A percentile compares a stretch with the other conserved stretches of the same genome.
Conservation (phyloP, 2,797 vertebrate species). For the Centropyge bicolor region DNA sequence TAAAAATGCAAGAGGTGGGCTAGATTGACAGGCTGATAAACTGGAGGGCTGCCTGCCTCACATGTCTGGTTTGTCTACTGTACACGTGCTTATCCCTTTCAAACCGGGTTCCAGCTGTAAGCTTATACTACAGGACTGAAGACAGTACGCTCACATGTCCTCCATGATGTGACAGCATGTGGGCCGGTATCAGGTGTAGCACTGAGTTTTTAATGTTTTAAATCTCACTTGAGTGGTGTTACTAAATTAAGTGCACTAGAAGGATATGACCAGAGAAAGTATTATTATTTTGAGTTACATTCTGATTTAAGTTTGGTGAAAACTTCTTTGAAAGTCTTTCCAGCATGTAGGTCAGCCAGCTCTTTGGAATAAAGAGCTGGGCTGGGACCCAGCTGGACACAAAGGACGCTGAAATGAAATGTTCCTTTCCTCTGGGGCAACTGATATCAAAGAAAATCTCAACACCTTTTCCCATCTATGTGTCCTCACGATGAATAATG, state of each 20-base stretch:
- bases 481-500: slow-evolving; percentile 19
- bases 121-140: slow-evolving; percentile 9
- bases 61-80: slow-evolving; percentile 23
- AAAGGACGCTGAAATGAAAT: slow-evolving; percentile 42
- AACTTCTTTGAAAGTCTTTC: slow-evolving; percentile 24
- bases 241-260: background rate
- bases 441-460: slow-evolving; percentile 40
- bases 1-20: slow-evolving; percentile 68
- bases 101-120: slow-evolving; percentile 36
- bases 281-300: background rate
- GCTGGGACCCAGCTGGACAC: slow-evolving; percentile 53
- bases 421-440: slow-evolving; percentile 27
- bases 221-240: no score
- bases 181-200: background rate
- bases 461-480: slow-evolving; percentile 8
- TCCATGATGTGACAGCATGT: slow-evolving; percentile 8
- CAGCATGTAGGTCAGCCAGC: slow-evolving; percentile 51
- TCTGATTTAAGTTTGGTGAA: background rate
- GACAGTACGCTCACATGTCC: slow-evolving; percentile 23
- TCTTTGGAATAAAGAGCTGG: slow-evolving; percentile 38
- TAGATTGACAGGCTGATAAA: slow-evolving; percentile 52
- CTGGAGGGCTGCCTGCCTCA: slow-evolving; percentile 20
- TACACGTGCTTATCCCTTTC: slow-evolving; percentile 16
- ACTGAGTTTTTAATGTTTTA: background rate
- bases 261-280: background rate